Percentiles rank a stretch among this genome's conserved stretches.
phyloP scores from a whole-genome alignment of 2,888 invertebrate genomes.

The Drosophila emarginata region DNA sequence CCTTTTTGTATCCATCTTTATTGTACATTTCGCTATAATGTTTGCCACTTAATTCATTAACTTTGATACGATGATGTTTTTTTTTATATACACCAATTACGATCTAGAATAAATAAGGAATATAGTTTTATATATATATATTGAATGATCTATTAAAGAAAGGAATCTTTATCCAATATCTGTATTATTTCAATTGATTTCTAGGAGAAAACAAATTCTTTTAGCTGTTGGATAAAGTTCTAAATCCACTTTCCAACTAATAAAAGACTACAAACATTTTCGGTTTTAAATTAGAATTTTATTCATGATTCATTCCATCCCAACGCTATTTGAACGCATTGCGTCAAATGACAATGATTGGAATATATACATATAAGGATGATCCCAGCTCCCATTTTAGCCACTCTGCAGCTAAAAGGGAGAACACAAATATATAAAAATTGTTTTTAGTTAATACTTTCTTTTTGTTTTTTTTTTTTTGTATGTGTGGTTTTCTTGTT shows the following conservation, averaged over 20 bases:
- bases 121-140: not conserved
- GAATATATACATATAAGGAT: not conserved
- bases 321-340: not conserved
- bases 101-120: not conserved
- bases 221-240: no score
- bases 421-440: not conserved
- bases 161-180: not conserved
- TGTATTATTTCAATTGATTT: not conserved
- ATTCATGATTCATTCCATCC: slow-evolving; percentile 1
- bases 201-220: no score
- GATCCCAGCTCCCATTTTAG: not conserved
- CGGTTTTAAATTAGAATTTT: not conserved
- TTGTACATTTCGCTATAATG: not conserved
- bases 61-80: slow-evolving; percentile 1
- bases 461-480: not conserved
- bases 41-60: not conserved
- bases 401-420: slow-evolving; percentile 6
- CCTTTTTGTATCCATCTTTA: not conserved
- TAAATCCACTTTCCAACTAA: not conserved
- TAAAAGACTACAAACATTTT: not conserved
- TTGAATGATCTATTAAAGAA: slow-evolving; percentile 1
- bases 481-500: not conserved
- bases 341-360: not conserved
- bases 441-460: not conserved
- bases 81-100: not conserved